Base-by-base conservation (phyloP, 92 coral and sea anemone species). In the Bergia sp. region DNA sequence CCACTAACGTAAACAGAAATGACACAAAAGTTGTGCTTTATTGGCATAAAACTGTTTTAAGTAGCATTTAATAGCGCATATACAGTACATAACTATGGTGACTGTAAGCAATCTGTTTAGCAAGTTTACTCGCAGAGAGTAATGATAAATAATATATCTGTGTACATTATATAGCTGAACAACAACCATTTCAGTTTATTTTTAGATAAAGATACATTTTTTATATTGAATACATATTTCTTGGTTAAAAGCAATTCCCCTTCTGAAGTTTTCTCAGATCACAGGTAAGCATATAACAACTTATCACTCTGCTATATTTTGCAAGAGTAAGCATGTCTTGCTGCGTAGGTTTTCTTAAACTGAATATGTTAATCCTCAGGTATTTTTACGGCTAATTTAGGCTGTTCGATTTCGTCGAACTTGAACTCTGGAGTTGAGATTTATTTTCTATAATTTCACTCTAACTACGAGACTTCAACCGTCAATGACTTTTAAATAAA, bases 71-170 rank as follows among this genome's bases (percentile, higher is more conserved):
- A 21, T 10, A 78, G 1, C 12, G 40, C 36, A n/a, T 44, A 78
- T 47, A 41, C 5, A 9, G 38, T 78, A 57, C 11, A 21, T 78
- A 44, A 9, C 20, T 12, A 75, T 42, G 37, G 85, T 53, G 66
- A 81, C 38, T 40, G 85, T 37, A 81, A 58, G 85, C 85, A 57
- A 58, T 38, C 16, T 39, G 23, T 61, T 55, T 58, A 37, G 23
- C 49, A 38, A 81, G 73, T 57, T 61, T 81, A 29, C 39, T 3
- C 44, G 16, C 79, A 75, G 21, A 37, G n/a, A n/a, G n/a, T n/a
- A n/a, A n/a, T n/a, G 5, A 7, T 0, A 72, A 72, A 75, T 39
- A 44, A 41, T 75, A 16, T 40, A 2, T 75, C 49, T 9, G 50
- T 75, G 7, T n/a, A 75, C 20, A 41, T 43, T 12, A 73, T 73